Percentiles rank a stretch among this genome's conserved stretches.
phyloP scores from a whole-genome alignment of 1,140 invertebrate species.

The Hesperophylax magnus region DNA sequence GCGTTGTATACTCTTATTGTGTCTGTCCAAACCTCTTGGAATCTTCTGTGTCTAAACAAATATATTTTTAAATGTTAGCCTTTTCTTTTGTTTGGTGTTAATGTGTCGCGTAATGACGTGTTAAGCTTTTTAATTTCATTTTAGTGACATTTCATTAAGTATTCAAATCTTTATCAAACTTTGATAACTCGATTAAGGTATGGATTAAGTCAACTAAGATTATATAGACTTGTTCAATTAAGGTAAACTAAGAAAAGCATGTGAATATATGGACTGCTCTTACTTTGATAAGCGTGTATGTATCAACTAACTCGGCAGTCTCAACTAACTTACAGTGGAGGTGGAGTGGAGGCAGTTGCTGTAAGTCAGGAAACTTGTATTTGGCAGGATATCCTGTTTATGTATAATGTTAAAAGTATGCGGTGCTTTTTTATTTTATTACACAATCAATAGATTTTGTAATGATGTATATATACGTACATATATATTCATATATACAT shows the following conservation, averaged over 20 bases:
- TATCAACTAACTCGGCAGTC: slow-evolving; percentile 11
- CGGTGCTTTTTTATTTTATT: slow-evolving; percentile 55
- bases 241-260: slow-evolving; percentile 8
- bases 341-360: not conserved
- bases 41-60: not conserved
- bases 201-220: not conserved
- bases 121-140: slow-evolving; percentile 24
- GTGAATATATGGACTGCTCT: slow-evolving; percentile 41
- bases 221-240: slow-evolving; percentile 9
- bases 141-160: not conserved
- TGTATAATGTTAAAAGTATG: slow-evolving; percentile 48
- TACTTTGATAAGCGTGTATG: slow-evolving; percentile 27
- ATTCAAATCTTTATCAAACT: slow-evolving; percentile 2
- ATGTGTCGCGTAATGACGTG: slow-evolving; percentile 21
- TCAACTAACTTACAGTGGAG: not conserved
- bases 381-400: slow-evolving; percentile 19
- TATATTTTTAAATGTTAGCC: slow-evolving; percentile 13
- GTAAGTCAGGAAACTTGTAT: slow-evolving; percentile 23
- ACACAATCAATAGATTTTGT: slow-evolving; percentile 53
- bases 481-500: slow-evolving; percentile 20
- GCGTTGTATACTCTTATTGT: not conserved
- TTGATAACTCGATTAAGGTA: not conserved
- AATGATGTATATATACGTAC: slow-evolving; percentile 43
- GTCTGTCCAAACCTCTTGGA: not conserved
- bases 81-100: slow-evolving; percentile 34